These are phyloP conservation scores for Eciton burchellii DNA, from an alignment of 1,140 invertebrate species.

Conservation along the genomic window DNA sequence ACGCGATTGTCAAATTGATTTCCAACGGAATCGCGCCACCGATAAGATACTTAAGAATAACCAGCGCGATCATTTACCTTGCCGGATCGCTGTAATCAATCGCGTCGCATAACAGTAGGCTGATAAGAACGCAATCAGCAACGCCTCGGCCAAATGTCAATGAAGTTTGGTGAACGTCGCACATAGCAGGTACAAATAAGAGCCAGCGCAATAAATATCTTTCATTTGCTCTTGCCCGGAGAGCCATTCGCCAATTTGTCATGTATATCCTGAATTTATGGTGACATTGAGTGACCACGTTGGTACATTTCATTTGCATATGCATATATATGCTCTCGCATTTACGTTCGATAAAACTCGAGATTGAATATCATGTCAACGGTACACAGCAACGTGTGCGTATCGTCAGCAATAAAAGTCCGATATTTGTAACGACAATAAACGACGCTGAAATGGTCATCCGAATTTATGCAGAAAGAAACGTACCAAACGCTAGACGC, in stretches of 20 bases:
- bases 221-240: background rate
- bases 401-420: slow-evolving; percentile 17
- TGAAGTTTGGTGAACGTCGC: background rate
- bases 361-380: slow-evolving; percentile 11
- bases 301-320: background rate
- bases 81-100: slow-evolving; percentile 4
- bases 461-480: background rate
- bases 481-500: background rate
- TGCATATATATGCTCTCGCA: background rate
- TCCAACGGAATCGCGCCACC: background rate
- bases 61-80: background rate
- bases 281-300: background rate
- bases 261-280: background rate
- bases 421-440: background rate
- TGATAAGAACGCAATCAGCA: slow-evolving; percentile 27
- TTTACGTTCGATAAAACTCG: slow-evolving; percentile 23
- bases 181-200: no score
- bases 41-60: slow-evolving; percentile 4
- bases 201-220: background rate
- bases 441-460: no score
- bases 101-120: background rate
- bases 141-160: background rate
- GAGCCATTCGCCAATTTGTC: background rate
- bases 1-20: slow-evolving; percentile 3
- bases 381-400: background rate